Percentiles rank a stretch among this genome's conserved stretches.
phyloP scores from a whole-genome alignment of 2,797 vertebrate genomes.

The Dipus sagitta region DNA sequence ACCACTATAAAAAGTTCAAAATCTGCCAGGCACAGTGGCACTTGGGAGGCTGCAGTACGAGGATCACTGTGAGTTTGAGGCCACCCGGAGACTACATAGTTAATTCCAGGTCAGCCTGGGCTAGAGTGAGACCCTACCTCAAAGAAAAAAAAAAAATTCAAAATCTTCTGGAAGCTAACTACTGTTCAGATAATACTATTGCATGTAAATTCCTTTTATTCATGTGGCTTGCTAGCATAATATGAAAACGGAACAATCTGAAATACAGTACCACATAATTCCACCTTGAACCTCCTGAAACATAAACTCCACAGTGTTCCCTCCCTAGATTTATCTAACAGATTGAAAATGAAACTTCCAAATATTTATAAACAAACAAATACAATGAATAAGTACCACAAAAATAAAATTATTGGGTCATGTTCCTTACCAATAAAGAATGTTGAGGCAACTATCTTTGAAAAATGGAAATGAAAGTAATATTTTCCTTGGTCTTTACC shows the following conservation, averaged over 20 bases:
- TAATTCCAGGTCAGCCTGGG: no score
- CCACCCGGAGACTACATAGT: no score
- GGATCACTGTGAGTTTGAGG: no score
- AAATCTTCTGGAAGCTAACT: background rate
- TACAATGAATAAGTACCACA: background rate
- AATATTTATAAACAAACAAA: conserved; percentile 31
- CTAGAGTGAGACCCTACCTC: no score
- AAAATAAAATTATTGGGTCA: conserved; percentile 30
- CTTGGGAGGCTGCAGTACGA: no score
- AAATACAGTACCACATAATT: background rate
- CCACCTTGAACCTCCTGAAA: background rate
- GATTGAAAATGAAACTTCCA: conserved; percentile 37
- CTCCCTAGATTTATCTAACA: conserved; percentile 27
- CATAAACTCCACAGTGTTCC: background rate
- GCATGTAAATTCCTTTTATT: background rate
- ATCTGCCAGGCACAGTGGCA: no score
- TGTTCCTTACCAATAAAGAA: background rate
- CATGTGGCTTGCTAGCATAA: background rate
- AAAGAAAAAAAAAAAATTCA: background rate
- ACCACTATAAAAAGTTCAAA: background rate
- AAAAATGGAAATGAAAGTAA: conserved; percentile 51
- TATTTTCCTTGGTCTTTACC: conserved; percentile 28
- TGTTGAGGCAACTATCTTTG: background rate
- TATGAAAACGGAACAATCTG: conserved; percentile 10
- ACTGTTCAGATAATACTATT: background rate